A percentile compares a stretch with the other conserved stretches of the same genome.
These are phyloP conservation scores for Ectobius pallidus DNA, from an alignment of 2,888 invertebrate species.

Conservation along the genomic window DNA sequence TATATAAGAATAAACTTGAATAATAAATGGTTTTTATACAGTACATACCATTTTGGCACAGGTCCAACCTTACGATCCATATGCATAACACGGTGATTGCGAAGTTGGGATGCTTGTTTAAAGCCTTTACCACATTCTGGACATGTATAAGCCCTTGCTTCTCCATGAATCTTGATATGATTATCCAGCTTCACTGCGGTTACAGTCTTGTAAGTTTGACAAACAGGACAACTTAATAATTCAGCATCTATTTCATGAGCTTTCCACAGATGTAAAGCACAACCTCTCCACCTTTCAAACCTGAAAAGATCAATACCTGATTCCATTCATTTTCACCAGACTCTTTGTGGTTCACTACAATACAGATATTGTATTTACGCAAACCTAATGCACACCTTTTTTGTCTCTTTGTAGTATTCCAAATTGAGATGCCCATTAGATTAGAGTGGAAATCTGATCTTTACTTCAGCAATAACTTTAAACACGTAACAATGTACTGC, in stretches of 20 bases:
- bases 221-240: slow-evolving; percentile 40
- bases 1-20: slow-evolving; percentile 11
- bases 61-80: slow-evolving; percentile 51
- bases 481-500: too few relatives aligned
- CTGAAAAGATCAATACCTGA: background rate
- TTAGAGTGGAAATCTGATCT: too few relatives aligned
- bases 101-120: slow-evolving; percentile 65
- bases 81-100: slow-evolving; percentile 65
- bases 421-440: too few relatives aligned
- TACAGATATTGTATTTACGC: too few relatives aligned
- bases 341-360: too few relatives aligned
- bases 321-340: too few relatives aligned
- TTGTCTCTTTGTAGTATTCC: too few relatives aligned
- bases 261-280: slow-evolving; percentile 73
- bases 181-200: slow-evolving; percentile 60
- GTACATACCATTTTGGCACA: slow-evolving; percentile 37
- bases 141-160: slow-evolving; percentile 59
- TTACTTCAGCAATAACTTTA: too few relatives aligned
- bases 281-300: slow-evolving; percentile 62
- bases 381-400: too few relatives aligned
- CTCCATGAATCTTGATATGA: slow-evolving; percentile 68
- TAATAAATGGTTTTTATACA: too few relatives aligned
- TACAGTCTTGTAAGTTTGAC: slow-evolving; percentile 41
- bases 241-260: slow-evolving; percentile 46
- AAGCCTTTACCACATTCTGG: slow-evolving; percentile 65